Evolutionary conservation across 1,140 invertebrate species (phyloP).

Genomic region (Acyrthosiphon pisum): DNA sequence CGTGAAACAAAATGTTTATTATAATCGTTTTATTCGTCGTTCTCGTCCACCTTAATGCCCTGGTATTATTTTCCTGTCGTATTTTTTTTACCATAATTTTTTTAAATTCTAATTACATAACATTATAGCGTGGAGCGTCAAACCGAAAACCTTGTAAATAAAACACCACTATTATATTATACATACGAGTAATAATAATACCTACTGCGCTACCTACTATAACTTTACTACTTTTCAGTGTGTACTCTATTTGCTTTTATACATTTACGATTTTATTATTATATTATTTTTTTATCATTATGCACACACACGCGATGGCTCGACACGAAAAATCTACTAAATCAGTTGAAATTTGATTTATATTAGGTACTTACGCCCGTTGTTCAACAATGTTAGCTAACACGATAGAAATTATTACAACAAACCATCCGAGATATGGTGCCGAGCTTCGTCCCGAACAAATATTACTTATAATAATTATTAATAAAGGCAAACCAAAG

Average conservation of each 20-base stretch:
- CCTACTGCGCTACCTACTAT: background rate
- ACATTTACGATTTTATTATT: background rate
- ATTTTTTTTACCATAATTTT: background rate
- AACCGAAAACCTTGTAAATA: constrained; percentile 10
- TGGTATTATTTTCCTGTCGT: background rate
- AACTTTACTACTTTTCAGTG: background rate
- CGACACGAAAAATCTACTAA: background rate
- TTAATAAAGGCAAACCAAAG: background rate
- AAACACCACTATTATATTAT: background rate
- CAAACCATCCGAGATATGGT: background rate
- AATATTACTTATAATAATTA: background rate
- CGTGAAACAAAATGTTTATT: background rate
- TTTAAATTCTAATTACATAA: background rate
- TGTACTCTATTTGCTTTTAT: background rate
- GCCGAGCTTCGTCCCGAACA: background rate
- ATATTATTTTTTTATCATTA: background rate
- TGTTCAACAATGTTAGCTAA: background rate
- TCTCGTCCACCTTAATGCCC: background rate
- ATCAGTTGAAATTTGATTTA: background rate
- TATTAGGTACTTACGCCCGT: background rate
- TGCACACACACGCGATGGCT: background rate
- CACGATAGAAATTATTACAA: background rate
- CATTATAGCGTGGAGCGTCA: background rate
- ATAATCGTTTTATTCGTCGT: background rate
- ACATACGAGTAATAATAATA: too few relatives aligned